Evolutionary conservation across 2,888 invertebrate species (phyloP).

Genomic region (Drosophila anomalata): DNA sequence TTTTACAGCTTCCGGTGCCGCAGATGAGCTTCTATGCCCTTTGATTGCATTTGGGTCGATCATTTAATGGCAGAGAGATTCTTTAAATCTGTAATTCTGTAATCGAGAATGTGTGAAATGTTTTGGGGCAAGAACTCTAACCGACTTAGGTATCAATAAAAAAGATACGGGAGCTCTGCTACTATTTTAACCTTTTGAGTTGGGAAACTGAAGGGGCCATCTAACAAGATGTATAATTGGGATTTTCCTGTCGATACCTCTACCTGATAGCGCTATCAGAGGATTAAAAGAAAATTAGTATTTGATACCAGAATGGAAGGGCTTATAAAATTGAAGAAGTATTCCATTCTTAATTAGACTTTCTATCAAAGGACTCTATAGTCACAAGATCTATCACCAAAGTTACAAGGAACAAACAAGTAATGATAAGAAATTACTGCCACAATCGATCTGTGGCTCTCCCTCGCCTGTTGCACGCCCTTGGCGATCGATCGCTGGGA

Average conservation of each 20-base stretch:
- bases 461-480: background rate
- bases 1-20: slow-evolving; percentile 73
- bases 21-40: slow-evolving; percentile 36
- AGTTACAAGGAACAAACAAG: slow-evolving; percentile 8
- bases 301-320: background rate
- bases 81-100: slow-evolving; percentile 21
- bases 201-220: slow-evolving; percentile 6
- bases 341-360: too few species aligned
- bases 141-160: slow-evolving; percentile 49
- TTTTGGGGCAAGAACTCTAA: slow-evolving; percentile 52
- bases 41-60: slow-evolving; percentile 39
- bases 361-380: too few species aligned
- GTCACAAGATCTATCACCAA: background rate
- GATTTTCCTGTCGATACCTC: slow-evolving; percentile 19
- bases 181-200: slow-evolving; percentile 10
- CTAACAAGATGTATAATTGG: slow-evolving; percentile 14
- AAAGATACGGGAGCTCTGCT: slow-evolving; percentile 9
- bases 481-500: background rate
- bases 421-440: slow-evolving; percentile 28
- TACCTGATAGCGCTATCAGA: slow-evolving; percentile 10
- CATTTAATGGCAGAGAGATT: background rate
- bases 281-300: slow-evolving; percentile 9
- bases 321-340: background rate
- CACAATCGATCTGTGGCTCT: slow-evolving; percentile 15
- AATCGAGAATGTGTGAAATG: slow-evolving; percentile 52